Evolutionary conservation across 2,888 invertebrate species (phyloP).

Genomic region (Nephrotoma flavescens): DNA sequence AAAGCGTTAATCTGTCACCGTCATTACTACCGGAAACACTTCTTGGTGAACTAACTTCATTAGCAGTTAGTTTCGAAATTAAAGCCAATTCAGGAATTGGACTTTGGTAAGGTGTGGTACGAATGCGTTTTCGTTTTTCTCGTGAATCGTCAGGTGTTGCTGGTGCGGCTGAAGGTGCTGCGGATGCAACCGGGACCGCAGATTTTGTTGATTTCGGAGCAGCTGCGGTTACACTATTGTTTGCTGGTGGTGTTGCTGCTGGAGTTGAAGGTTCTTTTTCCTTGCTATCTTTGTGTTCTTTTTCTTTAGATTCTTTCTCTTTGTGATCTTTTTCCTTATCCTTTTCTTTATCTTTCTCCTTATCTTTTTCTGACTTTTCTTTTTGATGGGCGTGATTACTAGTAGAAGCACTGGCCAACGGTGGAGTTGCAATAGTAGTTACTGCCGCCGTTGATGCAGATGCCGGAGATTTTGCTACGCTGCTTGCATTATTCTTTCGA

Average conservation of each 20-base stretch:
- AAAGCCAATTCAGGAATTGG: slow-evolving; percentile 64
- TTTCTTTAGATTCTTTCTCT: slow-evolving; percentile 8
- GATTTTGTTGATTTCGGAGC: background rate
- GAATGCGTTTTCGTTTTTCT: slow-evolving; percentile 22
- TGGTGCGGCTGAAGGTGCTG: slow-evolving; percentile 7
- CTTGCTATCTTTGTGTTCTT: background rate
- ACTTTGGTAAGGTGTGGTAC: slow-evolving; percentile 61
- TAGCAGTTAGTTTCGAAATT: slow-evolving; percentile 56
- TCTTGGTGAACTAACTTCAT: slow-evolving; percentile 41
- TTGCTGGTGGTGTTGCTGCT: background rate
- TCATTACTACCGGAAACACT: slow-evolving; percentile 23
- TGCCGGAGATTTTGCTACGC: slow-evolving; percentile 21
- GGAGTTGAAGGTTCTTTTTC: slow-evolving; percentile 3
- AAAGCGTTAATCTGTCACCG: slow-evolving; percentile 72
- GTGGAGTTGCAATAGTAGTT: slow-evolving; percentile 17
- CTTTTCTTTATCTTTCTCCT: background rate
- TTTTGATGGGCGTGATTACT: background rate
- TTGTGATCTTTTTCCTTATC: slow-evolving; percentile 21
- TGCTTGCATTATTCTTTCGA: slow-evolving; percentile 4
- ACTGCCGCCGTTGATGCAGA: slow-evolving; percentile 16
- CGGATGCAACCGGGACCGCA: background rate
- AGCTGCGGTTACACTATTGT: background rate
- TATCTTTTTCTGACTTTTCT: background rate
- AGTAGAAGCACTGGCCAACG: slow-evolving; percentile 6
- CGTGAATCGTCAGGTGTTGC: slow-evolving; percentile 14